Evolutionary conservation across 2,888 invertebrate species (phyloP).

Genomic region (Xestia sexstrigata): DNA sequence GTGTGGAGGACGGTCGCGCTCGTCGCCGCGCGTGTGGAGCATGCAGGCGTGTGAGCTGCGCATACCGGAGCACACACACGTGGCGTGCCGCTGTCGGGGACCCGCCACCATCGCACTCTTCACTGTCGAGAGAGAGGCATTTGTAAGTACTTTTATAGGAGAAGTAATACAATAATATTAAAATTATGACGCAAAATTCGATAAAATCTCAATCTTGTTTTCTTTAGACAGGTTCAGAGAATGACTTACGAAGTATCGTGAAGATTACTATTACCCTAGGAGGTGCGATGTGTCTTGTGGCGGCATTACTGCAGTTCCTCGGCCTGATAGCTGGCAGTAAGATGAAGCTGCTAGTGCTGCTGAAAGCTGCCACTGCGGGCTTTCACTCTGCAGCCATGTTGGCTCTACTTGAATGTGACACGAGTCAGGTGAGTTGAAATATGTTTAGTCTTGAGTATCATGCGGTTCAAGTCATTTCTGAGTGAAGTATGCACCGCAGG

Average conservation of each 20-base stretch:
- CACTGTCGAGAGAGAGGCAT: slow-evolving; percentile 81
- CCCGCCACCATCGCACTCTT: slow-evolving; percentile 85
- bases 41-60: slow-evolving; percentile 84
- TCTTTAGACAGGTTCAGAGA: slow-evolving; percentile 83
- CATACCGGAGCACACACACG: slow-evolving; percentile 81
- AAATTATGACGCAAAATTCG: background rate
- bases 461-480: background rate
- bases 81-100: slow-evolving; percentile 82
- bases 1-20: slow-evolving; percentile 83
- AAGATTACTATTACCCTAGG: slow-evolving; percentile 84
- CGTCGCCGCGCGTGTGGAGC: slow-evolving; percentile 86
- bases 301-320: slow-evolving; percentile 82
- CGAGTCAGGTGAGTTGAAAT: slow-evolving; percentile 77
- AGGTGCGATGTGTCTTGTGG: slow-evolving; percentile 84
- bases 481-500: slow-evolving; percentile 64
- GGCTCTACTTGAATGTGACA: slow-evolving; percentile 83
- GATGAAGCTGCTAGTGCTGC: slow-evolving; percentile 77
- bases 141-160: slow-evolving; percentile 76
- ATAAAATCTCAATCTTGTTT: background rate
- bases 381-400: slow-evolving; percentile 84
- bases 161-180: background rate
- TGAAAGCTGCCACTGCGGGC: slow-evolving; percentile 83
- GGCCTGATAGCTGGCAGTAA: slow-evolving; percentile 78
- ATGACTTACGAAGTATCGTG: slow-evolving; percentile 83
- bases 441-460: background rate